Conservation (phyloP, 2,888 invertebrate species). For the Caenorhabditis auriculariae region DNA sequence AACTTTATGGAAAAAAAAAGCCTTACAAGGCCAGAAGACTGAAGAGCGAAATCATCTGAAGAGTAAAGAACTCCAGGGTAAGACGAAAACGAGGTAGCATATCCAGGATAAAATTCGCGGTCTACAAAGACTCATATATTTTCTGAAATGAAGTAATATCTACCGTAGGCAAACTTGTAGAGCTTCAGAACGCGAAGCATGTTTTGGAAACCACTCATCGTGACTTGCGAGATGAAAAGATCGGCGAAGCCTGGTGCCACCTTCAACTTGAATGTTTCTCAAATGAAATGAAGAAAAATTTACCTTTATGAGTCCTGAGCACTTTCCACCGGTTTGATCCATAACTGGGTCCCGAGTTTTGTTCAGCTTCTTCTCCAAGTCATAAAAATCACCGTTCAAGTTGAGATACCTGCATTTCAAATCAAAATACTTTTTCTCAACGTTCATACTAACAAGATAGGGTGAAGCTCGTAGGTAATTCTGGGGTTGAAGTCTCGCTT, state of each 20-base stretch:
- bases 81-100: conserved; percentile 57
- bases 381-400: conserved; percentile 60
- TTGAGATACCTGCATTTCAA: conserved; percentile 38
- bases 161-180: conserved; percentile 73
- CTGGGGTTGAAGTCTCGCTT: conserved; percentile 33
- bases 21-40: conserved; percentile 52
- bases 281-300: not conserved
- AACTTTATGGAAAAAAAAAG: not conserved
- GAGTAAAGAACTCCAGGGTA: conserved; percentile 64
- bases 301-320: conserved; percentile 59
- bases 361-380: conserved; percentile 62
- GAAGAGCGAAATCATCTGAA: conserved; percentile 63
- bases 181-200: conserved; percentile 58
- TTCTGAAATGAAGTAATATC: not conserved
- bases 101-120: conserved; percentile 64
- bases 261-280: not conserved
- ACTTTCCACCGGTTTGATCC: conserved; percentile 50
- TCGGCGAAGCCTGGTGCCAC: conserved; percentile 58
- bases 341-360: conserved; percentile 56
- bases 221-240: conserved; percentile 60
- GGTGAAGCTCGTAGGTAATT: conserved; percentile 53
- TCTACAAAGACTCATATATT: conserved; percentile 16
- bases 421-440: not conserved
- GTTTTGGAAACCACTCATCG: conserved; percentile 61
- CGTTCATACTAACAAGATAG: conserved; percentile 43